Evolutionary conservation across 2,797 vertebrate species (phyloP).

Genomic region (Tolypeutes matacus): DNA sequence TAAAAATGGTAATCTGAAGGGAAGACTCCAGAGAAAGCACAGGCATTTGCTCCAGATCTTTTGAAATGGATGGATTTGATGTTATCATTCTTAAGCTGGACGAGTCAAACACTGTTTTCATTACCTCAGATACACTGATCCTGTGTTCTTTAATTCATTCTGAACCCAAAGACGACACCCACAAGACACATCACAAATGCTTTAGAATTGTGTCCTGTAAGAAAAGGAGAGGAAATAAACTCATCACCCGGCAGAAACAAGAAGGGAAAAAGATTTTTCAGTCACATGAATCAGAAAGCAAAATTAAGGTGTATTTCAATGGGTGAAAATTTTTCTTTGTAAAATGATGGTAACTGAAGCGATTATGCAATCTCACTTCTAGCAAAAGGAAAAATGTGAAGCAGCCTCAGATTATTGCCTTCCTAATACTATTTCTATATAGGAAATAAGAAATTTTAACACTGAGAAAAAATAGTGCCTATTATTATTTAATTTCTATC

Average conservation of each 20-base stretch:
- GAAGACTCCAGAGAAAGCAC: conserved; percentile 1
- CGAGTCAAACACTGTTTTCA: not conserved
- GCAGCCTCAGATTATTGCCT: not conserved
- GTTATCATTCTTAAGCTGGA: not conserved
- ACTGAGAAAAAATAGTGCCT: not conserved
- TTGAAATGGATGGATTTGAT: conserved; percentile 35
- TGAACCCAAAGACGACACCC: not conserved
- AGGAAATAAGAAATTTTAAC: not conserved
- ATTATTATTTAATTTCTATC: conserved; percentile 30
- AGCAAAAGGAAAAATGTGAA: conserved; percentile 51
- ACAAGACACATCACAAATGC: not conserved
- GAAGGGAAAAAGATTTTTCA: not conserved
- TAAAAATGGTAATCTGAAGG: conserved; percentile 60
- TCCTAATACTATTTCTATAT: not conserved
- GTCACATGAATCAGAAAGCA: conserved; percentile 56
- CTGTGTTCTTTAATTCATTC: not conserved
- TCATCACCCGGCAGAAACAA: not conserved
- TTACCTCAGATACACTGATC: not conserved
- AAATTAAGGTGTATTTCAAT: conserved; percentile 51
- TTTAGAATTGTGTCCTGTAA: not conserved
- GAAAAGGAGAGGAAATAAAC: not conserved
- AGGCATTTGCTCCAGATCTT: not conserved
- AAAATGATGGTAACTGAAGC: not conserved
- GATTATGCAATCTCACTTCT: not conserved
- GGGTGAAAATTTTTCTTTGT: conserved; percentile 5